phyloP scores from a whole-genome alignment of 2,888 invertebrate genomes.

The Gastrophysa polygoni region DNA sequence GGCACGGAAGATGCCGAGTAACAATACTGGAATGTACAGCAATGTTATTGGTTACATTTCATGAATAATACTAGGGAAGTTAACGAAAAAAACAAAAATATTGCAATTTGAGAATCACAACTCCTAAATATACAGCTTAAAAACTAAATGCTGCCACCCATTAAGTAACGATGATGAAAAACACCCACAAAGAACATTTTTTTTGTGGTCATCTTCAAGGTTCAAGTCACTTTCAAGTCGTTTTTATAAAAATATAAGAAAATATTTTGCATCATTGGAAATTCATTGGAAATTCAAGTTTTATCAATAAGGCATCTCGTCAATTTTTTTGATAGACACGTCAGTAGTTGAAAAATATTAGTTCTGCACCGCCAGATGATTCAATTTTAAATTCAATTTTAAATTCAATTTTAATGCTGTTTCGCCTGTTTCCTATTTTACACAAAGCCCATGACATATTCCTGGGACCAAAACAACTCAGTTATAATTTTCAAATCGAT shows the following conservation, averaged over 20 bases:
- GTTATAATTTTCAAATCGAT: no score
- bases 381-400: no score
- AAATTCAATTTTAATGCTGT: no score
- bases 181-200: no score
- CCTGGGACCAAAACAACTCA: no score
- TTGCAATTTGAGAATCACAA: slow-evolving; percentile 55
- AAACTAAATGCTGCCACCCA: slow-evolving; percentile 57
- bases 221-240: slow-evolving; percentile 30
- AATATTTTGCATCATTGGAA: slow-evolving; percentile 37
- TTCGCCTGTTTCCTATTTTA: no score
- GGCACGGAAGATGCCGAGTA: background rate
- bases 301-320: slow-evolving; percentile 38
- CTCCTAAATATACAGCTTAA: slow-evolving; percentile 54
- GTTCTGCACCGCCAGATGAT: background rate
- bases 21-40: background rate
- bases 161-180: slow-evolving; percentile 54
- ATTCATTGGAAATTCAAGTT: slow-evolving; percentile 36
- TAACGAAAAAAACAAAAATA: slow-evolving; percentile 52
- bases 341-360: background rate
- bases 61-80: slow-evolving; percentile 53
- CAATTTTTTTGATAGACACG: slow-evolving; percentile 20
- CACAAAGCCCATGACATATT: no score
- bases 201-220: no score
- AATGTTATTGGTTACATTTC: slow-evolving; percentile 27
- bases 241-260: slow-evolving; percentile 38